Conservation (phyloP, 2,113 vertebrate species). For the Ardeotis arabs region DNA sequence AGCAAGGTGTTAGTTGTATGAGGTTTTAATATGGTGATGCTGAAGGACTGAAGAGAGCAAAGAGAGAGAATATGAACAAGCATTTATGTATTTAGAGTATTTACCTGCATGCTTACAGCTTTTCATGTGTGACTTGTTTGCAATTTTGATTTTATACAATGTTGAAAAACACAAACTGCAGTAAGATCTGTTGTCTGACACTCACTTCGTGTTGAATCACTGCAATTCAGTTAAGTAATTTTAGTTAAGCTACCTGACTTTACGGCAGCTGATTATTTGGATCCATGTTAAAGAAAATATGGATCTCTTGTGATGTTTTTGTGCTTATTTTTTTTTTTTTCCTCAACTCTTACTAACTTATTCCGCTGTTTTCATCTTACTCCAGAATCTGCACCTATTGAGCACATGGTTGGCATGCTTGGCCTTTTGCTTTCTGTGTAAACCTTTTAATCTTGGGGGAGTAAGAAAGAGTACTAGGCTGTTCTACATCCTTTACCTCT, state of each 20-base stretch:
- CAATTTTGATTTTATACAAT: not conserved
- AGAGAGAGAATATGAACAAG: not conserved
- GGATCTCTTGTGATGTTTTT: accelerated
- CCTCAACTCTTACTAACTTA: not conserved
- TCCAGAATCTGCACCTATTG: not conserved
- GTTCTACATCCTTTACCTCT: not conserved
- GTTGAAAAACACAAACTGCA: not conserved
- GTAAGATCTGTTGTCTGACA: not conserved
- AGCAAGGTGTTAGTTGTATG: accelerated
- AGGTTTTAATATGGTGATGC: not conserved
- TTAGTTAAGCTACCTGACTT: not conserved
- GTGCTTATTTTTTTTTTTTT: not conserved
- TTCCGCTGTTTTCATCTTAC: not conserved
- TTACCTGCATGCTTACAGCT: not conserved
- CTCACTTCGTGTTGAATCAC: not conserved
- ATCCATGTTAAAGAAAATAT: not conserved
- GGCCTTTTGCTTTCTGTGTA: not conserved
- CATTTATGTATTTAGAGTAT: not conserved
- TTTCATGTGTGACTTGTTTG: not conserved
- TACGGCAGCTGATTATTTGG: not conserved
- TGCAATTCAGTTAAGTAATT: not conserved
- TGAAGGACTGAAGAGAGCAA: not conserved
- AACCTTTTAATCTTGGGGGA: not conserved
- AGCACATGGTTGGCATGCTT: not conserved
- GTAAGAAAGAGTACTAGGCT: not conserved